Evolutionary conservation across 2,888 invertebrate genomes (phyloP), one percentile per base, ranked within the genome.

Genomic region (Apotomis betuletana): DNA sequence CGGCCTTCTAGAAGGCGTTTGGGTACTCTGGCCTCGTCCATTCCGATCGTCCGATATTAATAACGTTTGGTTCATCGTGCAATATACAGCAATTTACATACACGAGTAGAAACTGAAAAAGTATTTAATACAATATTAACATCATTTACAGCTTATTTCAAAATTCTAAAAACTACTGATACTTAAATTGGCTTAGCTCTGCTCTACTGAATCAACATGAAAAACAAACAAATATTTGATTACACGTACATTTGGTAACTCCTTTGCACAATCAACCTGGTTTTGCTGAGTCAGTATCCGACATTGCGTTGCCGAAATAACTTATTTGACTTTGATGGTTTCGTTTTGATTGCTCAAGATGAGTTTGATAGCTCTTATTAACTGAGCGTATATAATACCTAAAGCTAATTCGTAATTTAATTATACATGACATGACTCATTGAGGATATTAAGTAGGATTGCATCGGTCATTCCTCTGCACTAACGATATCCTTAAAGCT

Each of bases 391-490:
- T 67, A 5, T 44, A 52, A 44, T 60, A 59, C 59, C 13, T 44
- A 67, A 67, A 51, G 1, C 41, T 58, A 63, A 58, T 63, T 41
- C 10, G 44, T 38, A 54, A 41, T 44, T 41, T 38, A 54, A 41
- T 44, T 41, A 27, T 27, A 27, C 27, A 27, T 27, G 2, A 52
- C 10, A 36, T 70, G 70, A 65, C 15, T 10, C 60, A 64, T 51
- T 65, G 52, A 54, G 65, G 54, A 65, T 55, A 60, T 51, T 15
- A 36, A 55, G 46, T 8, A 54, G 62, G 62, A 59, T 64, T 59
- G 46, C 63, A 27, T 55, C 61, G 46, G 54, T 60, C 59, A 38
- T 64, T 64, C 15, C 63, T 54, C 54, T 5, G 10, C 3, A 44
- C 6, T 54, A 27, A 52, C 52, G 44, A 36, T 60, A 46, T 27